Base-by-base conservation (phyloP, 2,113 vertebrate species). In the Sebastes fasciatus region DNA sequence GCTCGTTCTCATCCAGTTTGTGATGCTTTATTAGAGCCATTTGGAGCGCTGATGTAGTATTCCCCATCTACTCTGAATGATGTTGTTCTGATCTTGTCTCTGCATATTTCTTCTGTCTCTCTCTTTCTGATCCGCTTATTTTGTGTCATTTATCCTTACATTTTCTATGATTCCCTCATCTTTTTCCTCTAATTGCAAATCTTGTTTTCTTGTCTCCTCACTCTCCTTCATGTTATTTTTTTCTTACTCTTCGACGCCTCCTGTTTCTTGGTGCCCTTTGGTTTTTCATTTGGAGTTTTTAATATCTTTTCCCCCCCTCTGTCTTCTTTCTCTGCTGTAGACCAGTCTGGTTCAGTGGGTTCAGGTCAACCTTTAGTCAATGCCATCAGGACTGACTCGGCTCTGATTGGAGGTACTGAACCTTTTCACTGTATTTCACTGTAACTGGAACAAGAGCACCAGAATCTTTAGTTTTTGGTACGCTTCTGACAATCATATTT, bases 331-430 rank as follows among this genome's bases (percentile, higher is more conserved):
- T 9, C 88, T 86, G 67, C 86, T 95, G 62, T 95, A 99, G 98
- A 98, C 96, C 96, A 97, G 88, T 96, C 97, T 85, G 96, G 97
- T 94, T 94, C 97, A 80, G 93, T 95, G 95, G 96, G 96, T 89
- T 95, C 97, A 77, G 96, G 96, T 93, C 92, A 97, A 23, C 97
- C 97, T 63, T 93, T 98, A 94, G 93, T 96, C 90, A 97, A 97
- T 95, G 94, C 95, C 88, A 96, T 97, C 90, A 95, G 87, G 96
- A 97, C 93, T 74, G 97, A 98, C 92, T 98, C 97, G 51, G 98
- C 98, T 90, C 92, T 99, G 86, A 97, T 99, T 91, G 97, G 98
- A 98, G 98, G 98, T 99, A 99, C 84, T 75, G 49, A 78, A 86
- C 87, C 74, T 51, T 62, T 84, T 90, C 52, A 66, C 14, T 9